A percentile compares a stretch with the other conserved stretches of the same genome.
phyloP scores from a whole-genome alignment of 1,140 invertebrate genomes.

The Portunus trituberculatus region DNA sequence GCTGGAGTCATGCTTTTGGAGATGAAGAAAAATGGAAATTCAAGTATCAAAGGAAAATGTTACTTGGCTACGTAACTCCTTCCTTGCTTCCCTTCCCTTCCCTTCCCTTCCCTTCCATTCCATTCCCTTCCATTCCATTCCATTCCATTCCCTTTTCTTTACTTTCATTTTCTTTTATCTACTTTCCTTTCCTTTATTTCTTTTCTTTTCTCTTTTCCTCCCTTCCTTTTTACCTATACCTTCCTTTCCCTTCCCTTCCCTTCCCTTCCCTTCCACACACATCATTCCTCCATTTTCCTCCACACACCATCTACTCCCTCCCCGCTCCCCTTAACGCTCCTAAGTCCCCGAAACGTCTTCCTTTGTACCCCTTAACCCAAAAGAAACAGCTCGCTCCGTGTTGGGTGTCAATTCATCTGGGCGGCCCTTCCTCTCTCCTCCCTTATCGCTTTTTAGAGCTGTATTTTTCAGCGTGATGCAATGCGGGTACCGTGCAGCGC shows the following conservation, averaged over 20 bases:
- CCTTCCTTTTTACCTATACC: not conserved
- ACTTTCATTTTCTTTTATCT: no score
- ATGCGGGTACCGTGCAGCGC: not conserved
- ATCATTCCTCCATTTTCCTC: not conserved
- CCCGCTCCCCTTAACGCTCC: not conserved
- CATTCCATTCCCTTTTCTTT: not conserved
- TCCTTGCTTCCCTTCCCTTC: not conserved
- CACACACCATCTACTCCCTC: not conserved
- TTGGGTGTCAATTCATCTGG: no score
- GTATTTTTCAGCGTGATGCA: not conserved
- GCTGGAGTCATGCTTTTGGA: not conserved
- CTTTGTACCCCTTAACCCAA: not conserved
- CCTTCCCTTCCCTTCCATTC: not conserved
- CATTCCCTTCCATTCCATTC: no score
- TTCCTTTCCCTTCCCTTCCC: no score
- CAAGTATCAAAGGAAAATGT: not conserved
- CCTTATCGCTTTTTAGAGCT: not conserved
- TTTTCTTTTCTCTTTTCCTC: not conserved
- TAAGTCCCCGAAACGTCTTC: no score
- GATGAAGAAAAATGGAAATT: slow-evolving; percentile 5
- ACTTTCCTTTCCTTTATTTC: no score
- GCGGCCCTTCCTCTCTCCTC: no score
- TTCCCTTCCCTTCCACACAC: not conserved
- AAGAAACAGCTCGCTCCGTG: not conserved
- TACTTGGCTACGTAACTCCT: not conserved